Percentiles rank a stretch among this genome's conserved stretches.
These are phyloP conservation scores for Geococcyx californianus DNA, from an alignment of 2,113 vertebrate genomes.

Conservation along the genomic window DNA sequence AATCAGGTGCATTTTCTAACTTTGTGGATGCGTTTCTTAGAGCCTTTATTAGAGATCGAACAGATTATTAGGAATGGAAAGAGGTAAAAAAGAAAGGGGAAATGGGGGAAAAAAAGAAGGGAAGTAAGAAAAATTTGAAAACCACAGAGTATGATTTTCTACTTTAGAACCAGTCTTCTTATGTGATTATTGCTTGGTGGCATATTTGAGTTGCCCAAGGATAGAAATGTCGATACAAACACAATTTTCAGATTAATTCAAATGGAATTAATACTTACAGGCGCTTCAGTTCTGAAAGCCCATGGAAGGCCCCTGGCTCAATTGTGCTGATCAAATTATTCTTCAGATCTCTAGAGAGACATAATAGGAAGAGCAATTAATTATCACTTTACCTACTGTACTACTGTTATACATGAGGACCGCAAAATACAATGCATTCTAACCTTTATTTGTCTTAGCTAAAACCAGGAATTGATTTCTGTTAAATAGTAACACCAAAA, in stretches of 20 bases:
- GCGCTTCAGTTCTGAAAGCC: conserved; percentile 81
- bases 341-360: conserved; percentile 83
- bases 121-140: not conserved
- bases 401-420: not conserved
- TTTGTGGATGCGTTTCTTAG: not conserved
- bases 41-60: not conserved
- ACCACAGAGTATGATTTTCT: not conserved
- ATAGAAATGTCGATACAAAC: conserved; percentile 36
- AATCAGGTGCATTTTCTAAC: not conserved
- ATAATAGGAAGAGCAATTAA: conserved; percentile 48
- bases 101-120: not conserved
- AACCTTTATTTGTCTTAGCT: not conserved
- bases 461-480: not conserved
- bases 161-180: not conserved
- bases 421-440: not conserved
- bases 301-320: conserved; percentile 84
- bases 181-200: conserved; percentile 31
- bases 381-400: conserved; percentile 31
- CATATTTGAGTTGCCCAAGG: conserved; percentile 14
- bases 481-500: not conserved
- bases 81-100: not conserved
- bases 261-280: conserved; percentile 83
- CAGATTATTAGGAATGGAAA: not conserved
- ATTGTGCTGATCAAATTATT: conserved; percentile 87
- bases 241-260: conserved; percentile 45